Base-by-base conservation (phyloP, 2,888 invertebrate genomes). In the Tenthredo distinguenda region DNA sequence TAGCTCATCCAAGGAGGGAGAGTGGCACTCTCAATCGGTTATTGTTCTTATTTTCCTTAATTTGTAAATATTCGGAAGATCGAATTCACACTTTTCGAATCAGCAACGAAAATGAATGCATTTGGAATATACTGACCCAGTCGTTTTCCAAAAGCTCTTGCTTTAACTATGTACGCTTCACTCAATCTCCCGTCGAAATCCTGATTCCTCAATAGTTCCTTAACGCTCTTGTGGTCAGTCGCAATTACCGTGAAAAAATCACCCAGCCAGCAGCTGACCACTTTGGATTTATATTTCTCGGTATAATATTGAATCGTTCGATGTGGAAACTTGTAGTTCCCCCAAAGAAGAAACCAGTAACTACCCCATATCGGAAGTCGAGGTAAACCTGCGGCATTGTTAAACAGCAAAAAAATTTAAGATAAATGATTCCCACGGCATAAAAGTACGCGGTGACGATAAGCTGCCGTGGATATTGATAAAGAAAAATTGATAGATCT, bases 351-450 rank as follows among this genome's bases (percentile, higher is more conserved):
- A 65, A 95, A 94, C 92, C 95, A 95, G 87, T 96, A 96, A 43
- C 95, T 95, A 2, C 96, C 96, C 88, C 95, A 95, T 26, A 96
- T 81, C 0, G 96, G 96, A 68, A 96, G 91, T 34, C 95, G 94
- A 0, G 95, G 95, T 2, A 96, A 95, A 68, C 96, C 96, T 96
- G 91, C 26, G 26, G 3, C 18, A 26, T 74, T 77, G 15, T 31
- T 12, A 55, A 55, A 77, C 34, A 2, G 31, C 6, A 34, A 55
- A 31, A 21, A 72, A 18, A n/a, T 3, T 81, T 55, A 50, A 55
- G 72, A 3, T 58, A 50, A 74, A 83, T 55, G 2, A 77, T 76
- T 76, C 1, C 1, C 55, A n/a, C n/a, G 6, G 18, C n/a, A 55
- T 0, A n/a, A 7, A n/a, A 1, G n/a, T n/a, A 7, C 5, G 18